These are phyloP conservation scores for Scortum barcoo DNA, from an alignment of 2,113 vertebrate species.

Conservation along the genomic window DNA sequence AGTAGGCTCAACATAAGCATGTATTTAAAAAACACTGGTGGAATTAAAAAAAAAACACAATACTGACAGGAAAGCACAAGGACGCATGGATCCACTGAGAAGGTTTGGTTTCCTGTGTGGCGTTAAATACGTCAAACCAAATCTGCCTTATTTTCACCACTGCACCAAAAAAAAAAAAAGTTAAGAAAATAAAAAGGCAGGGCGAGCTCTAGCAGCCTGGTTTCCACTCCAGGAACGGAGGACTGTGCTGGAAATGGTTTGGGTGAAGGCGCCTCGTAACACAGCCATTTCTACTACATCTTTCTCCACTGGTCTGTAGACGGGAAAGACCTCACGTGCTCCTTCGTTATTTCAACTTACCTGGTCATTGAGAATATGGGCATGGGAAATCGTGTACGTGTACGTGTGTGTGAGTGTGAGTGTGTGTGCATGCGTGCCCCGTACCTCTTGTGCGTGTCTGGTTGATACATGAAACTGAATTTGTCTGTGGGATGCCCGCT, in stretches of 20 bases:
- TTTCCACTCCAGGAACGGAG: too few species aligned
- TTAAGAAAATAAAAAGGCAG: too few species aligned
- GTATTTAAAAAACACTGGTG: constrained; percentile 43
- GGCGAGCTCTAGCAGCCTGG: background rate
- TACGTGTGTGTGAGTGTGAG: constrained; percentile 37
- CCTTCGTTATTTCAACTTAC: constrained; percentile 59
- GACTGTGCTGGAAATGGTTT: constrained; percentile 1
- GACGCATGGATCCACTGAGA: constrained; percentile 25
- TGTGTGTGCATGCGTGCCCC: constrained; percentile 78
- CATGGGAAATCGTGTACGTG: constrained; percentile 29
- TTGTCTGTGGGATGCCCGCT: constrained; percentile 86
- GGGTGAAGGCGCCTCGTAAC: constrained; percentile 3
- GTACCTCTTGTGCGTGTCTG: constrained; percentile 87
- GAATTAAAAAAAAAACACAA: constrained; percentile 23
- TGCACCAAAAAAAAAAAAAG: background rate
- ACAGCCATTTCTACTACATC: background rate
- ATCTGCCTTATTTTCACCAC: constrained; percentile 17
- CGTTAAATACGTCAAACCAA: background rate
- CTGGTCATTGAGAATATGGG: constrained; percentile 42
- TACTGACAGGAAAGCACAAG: constrained; percentile 45
- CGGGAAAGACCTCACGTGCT: constrained; percentile 3
- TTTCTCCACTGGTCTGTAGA: background rate
- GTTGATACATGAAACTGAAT: constrained; percentile 87
- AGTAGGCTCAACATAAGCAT: constrained; percentile 42
- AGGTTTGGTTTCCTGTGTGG: constrained; percentile 35